Conservation (phyloP, 1,140 invertebrate species). For the Coelopa frigida region DNA sequence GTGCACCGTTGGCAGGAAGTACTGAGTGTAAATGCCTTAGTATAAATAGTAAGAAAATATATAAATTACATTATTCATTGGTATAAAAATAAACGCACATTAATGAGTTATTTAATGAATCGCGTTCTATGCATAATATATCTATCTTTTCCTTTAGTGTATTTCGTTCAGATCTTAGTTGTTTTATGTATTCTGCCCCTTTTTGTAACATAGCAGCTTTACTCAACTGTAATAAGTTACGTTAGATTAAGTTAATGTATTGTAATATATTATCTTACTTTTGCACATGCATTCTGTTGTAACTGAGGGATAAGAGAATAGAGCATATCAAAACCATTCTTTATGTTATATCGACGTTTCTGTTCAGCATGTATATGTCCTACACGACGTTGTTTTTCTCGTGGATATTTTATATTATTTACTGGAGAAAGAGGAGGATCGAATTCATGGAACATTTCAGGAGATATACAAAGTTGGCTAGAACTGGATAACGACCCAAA, state of each 20-base stretch:
- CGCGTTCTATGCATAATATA: conserved; percentile 76
- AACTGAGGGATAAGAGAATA: conserved; percentile 90
- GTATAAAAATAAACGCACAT: conserved; percentile 44
- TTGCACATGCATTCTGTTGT: conserved; percentile 82
- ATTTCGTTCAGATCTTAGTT: conserved; percentile 76
- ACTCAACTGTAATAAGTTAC: conserved; percentile 61
- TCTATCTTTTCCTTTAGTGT: conserved; percentile 88
- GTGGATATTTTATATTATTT: conserved; percentile 37
- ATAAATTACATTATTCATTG: not conserved
- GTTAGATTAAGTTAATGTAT: conserved; percentile 5
- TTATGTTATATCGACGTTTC: conserved; percentile 94
- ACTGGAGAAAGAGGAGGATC: conserved; percentile 46
- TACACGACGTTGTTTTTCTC: conserved; percentile 54
- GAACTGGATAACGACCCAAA: no score
- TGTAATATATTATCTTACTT: conserved; percentile 52
- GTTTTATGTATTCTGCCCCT: conserved; percentile 91
- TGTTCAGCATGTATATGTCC: conserved; percentile 97
- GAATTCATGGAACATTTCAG: conserved; percentile 41
- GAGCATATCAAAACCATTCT: conserved; percentile 93
- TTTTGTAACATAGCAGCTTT: conserved; percentile 97
- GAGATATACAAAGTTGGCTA: conserved; percentile 30
- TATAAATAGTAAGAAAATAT: conserved; percentile 8
- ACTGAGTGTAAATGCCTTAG: conserved; percentile 83
- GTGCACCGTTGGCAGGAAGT: conserved; percentile 91
- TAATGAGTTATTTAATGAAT: conserved; percentile 82